These are phyloP conservation scores for Hylaea fasciaria DNA, from an alignment of 2,888 invertebrate genomes.

Conservation along the genomic window DNA sequence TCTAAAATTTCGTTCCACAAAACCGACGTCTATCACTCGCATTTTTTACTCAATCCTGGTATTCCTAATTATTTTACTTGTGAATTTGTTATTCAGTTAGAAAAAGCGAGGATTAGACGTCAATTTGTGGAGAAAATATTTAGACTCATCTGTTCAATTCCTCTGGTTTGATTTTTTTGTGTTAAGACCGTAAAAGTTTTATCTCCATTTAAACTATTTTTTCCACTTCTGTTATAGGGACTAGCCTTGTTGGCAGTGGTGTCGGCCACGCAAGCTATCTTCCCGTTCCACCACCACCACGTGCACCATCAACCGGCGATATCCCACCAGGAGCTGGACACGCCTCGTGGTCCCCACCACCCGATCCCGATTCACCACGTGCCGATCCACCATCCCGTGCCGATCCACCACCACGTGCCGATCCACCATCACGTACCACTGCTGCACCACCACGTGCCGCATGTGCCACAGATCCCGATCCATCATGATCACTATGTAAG, in stretches of 20 bases:
- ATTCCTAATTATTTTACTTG: no score
- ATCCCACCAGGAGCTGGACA: conserved; percentile 75
- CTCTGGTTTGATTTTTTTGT: no score
- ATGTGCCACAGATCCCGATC: conserved; percentile 53
- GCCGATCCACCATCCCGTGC: conserved; percentile 58
- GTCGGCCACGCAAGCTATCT: conserved; percentile 72
- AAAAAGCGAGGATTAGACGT: no score
- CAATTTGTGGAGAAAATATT: no score
- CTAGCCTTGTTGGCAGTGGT: conserved; percentile 61
- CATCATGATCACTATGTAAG: conserved; percentile 78
- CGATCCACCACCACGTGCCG: conserved; percentile 47
- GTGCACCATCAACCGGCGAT: conserved; percentile 63
- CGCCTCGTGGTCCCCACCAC: conserved; percentile 71
- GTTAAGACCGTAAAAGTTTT: no score
- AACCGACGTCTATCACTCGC: no score
- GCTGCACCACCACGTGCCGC: conserved; percentile 36
- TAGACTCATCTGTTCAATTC: no score
- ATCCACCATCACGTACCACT: conserved; percentile 53
- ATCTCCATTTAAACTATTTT: no score
- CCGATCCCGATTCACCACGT: conserved; percentile 57
- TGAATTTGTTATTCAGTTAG: no score
- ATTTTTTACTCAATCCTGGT: no score
- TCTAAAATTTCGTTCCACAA: no score
- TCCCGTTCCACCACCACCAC: conserved; percentile 66
- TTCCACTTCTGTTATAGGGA: conserved; percentile 51